A percentile compares a stretch with the other conserved stretches of the same genome.
Evolutionary conservation across 2,888 invertebrate genomes (phyloP).

Genomic region (Galerucella pusilla): DNA sequence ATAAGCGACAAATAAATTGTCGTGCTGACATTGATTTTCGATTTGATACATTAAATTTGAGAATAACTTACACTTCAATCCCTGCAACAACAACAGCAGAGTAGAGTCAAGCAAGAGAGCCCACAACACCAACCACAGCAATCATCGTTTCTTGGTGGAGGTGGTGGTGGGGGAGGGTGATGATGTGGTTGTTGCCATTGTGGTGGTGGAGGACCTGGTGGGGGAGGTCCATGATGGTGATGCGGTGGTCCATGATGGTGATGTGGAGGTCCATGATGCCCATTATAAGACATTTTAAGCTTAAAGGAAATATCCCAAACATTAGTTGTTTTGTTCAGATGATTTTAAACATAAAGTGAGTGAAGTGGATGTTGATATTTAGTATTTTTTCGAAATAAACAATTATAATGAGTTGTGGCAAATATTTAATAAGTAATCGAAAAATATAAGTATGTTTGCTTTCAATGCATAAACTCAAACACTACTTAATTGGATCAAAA

Average conservation of each 20-base stretch:
- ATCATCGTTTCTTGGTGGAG: constrained; percentile 13
- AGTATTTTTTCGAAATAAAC: no score
- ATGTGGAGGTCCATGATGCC: constrained; percentile 8
- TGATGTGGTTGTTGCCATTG: constrained; percentile 15
- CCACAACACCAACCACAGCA: constrained; percentile 41
- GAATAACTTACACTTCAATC: constrained; percentile 12
- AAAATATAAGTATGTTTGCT: no score
- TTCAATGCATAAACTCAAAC: no score
- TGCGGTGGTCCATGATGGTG: constrained; percentile 24
- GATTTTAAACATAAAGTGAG: no score
- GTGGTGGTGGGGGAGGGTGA: constrained; percentile 20
- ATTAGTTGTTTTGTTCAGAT: no score
- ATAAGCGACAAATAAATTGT: no score
- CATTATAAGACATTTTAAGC: constrained; percentile 4
- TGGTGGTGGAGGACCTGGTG: constrained; percentile 20
- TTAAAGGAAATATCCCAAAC: background rate
- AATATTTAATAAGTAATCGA: no score
- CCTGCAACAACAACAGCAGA: constrained; percentile 42
- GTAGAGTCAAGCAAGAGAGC: constrained; percentile 37
- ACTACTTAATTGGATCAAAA: no score
- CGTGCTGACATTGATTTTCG: no score
- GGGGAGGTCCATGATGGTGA: constrained; percentile 1
- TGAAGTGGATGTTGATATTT: no score
- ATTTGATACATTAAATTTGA: background rate
- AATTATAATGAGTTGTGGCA: no score